phyloP scores from a whole-genome alignment of 2,113 vertebrate genomes.

The Oceanodroma tethys region DNA sequence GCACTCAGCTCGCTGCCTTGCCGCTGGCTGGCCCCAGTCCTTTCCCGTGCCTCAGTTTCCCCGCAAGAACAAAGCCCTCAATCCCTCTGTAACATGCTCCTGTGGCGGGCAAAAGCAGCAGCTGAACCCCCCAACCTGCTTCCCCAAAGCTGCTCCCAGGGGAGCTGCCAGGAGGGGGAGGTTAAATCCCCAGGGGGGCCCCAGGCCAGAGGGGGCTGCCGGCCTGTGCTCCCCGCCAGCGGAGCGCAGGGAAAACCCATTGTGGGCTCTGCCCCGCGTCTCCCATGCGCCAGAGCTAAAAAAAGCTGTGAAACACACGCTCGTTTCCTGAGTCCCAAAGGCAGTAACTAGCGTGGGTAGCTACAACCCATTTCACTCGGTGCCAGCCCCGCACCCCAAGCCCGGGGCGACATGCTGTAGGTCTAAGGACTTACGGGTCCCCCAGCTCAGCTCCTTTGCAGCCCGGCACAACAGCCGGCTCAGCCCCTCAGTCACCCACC shows the following conservation, averaged over 20 bases:
- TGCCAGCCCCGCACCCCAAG: background rate
- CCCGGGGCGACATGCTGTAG: background rate
- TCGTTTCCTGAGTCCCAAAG: background rate
- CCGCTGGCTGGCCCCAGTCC: background rate
- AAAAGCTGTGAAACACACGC: background rate
- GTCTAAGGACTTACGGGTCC: background rate
- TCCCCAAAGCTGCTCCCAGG: background rate
- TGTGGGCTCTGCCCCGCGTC: background rate
- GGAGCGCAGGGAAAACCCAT: background rate
- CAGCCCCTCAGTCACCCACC: background rate
- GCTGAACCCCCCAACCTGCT: background rate
- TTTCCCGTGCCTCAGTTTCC: background rate
- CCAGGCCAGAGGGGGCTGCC: background rate
- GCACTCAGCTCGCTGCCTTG: background rate
- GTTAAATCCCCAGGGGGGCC: background rate
- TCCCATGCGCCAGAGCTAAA: background rate
- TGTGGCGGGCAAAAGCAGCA: background rate
- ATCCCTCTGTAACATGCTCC: background rate
- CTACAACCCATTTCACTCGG: background rate
- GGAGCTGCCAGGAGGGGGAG: background rate
- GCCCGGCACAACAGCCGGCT: background rate
- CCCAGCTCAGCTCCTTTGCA: background rate
- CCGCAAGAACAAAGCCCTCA: background rate
- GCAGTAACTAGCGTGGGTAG: background rate
- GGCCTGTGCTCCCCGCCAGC: background rate